phyloP scores from a whole-genome alignment of 2,797 vertebrate species.

The Phaenicophaeus curvirostris region DNA sequence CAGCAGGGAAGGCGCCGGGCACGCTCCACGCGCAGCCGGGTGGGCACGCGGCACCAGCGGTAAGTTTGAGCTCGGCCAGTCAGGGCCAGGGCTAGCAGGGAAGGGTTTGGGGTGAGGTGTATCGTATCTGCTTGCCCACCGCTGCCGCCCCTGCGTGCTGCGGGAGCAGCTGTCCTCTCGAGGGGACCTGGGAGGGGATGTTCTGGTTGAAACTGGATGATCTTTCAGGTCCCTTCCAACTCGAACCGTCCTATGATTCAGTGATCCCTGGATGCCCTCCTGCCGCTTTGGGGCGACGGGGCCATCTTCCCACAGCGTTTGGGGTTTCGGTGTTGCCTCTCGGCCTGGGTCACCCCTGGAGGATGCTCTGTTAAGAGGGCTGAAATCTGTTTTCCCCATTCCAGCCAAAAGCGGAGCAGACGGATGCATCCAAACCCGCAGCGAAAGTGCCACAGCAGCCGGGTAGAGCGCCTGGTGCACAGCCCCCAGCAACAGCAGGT shows the following conservation, averaged over 20 bases:
- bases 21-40: conserved; percentile 63
- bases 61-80: conserved; percentile 71
- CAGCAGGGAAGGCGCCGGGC: conserved; percentile 70
- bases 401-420: conserved; percentile 84
- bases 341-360: accelerated
- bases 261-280: not conserved
- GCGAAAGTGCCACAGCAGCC: conserved; percentile 80
- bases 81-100: not conserved
- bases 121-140: not conserved
- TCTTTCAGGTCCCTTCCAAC: too few species aligned
- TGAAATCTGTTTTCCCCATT: conserved; percentile 21
- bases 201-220: too few species aligned
- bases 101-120: not conserved
- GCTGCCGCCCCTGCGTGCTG: accelerated
- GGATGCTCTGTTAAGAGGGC: not conserved
- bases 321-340: not conserved
- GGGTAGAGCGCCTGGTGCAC: conserved; percentile 80
- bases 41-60: conserved; percentile 76
- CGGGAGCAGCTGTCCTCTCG: accelerated
- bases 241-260: too few species aligned
- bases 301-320: not conserved
- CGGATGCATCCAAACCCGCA: conserved; percentile 77
- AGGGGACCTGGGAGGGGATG: not conserved
- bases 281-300: not conserved
- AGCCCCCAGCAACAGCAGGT: conserved; percentile 86